Conservation (phyloP, 1,140 invertebrate species). For the Coboldia fuscipes region DNA sequence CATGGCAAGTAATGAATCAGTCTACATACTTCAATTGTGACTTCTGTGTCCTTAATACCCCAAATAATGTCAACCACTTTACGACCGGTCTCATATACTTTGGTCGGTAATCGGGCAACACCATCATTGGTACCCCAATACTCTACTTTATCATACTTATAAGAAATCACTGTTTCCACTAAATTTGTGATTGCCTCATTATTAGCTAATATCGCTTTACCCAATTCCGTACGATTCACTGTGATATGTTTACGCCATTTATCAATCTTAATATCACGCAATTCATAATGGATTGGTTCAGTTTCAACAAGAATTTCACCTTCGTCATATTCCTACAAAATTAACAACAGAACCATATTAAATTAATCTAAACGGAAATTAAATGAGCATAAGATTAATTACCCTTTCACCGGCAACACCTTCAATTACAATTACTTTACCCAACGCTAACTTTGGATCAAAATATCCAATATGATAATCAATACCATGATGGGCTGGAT, state of each 20-base stretch:
- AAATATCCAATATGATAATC: conserved; percentile 36
- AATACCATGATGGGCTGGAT: conserved; percentile 17
- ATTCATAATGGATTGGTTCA: conserved; percentile 50
- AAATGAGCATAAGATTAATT: conserved; percentile 2
- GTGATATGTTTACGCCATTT: conserved; percentile 28
- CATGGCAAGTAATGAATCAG: conserved; percentile 34
- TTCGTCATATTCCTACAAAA: conserved; percentile 23
- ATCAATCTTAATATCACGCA: conserved; percentile 39
- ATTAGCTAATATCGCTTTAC: conserved; percentile 37
- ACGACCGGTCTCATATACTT: conserved; percentile 31
- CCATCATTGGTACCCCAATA: conserved; percentile 60
- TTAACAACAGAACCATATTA: no score
- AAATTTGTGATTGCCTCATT: conserved; percentile 23
- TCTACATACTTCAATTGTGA: conserved; percentile 30
- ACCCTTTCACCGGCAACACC: conserved; percentile 32
- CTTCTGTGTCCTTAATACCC: conserved; percentile 34
- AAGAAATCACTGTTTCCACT: conserved; percentile 45
- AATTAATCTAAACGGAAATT: no score
- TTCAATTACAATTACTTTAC: conserved; percentile 40
- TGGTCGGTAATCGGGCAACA: conserved; percentile 46
- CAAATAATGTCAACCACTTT: conserved; percentile 37
- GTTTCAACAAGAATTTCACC: conserved; percentile 58
- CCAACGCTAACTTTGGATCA: conserved; percentile 33
- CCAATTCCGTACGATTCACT: conserved; percentile 29
- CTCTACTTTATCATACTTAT: conserved; percentile 39